Conservation (phyloP, 1,140 invertebrate genomes). For the Ostrea edulis region DNA sequence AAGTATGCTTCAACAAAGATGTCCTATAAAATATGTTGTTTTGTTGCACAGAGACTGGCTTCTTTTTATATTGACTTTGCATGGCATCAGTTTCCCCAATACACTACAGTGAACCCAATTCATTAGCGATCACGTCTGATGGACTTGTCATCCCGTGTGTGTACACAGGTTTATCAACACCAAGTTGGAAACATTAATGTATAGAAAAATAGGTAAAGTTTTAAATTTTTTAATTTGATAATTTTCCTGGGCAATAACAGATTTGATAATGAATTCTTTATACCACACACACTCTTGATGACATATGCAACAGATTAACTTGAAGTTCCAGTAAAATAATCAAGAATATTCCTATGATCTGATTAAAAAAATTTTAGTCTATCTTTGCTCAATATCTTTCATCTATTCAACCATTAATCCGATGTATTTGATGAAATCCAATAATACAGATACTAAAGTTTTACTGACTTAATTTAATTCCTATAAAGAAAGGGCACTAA, state of each 20-base stretch:
- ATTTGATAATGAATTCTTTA: background rate
- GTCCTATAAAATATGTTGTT: background rate
- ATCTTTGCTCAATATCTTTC: no score
- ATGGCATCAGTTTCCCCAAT: background rate
- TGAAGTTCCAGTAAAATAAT: no score
- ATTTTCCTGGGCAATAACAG: background rate
- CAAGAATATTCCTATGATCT: no score
- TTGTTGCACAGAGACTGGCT: conserved; percentile 1
- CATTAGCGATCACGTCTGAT: background rate
- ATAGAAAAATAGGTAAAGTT: background rate
- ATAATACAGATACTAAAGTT: no score
- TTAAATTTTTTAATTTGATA: background rate
- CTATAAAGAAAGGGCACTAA: no score
- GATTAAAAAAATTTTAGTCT: no score
- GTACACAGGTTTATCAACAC: background rate
- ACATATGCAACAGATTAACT: no score
- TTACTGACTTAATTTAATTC: no score
- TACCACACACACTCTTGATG: background rate
- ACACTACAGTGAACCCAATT: conserved; percentile 11
- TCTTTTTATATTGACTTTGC: conserved; percentile 12
- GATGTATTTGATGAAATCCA: no score
- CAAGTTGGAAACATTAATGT: background rate
- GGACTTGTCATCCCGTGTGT: background rate
- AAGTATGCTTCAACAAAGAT: background rate
- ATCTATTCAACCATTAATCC: no score